Evolutionary conservation across 2,113 vertebrate species (phyloP).

Genomic region (Paradoxurus hermaphroditus): DNA sequence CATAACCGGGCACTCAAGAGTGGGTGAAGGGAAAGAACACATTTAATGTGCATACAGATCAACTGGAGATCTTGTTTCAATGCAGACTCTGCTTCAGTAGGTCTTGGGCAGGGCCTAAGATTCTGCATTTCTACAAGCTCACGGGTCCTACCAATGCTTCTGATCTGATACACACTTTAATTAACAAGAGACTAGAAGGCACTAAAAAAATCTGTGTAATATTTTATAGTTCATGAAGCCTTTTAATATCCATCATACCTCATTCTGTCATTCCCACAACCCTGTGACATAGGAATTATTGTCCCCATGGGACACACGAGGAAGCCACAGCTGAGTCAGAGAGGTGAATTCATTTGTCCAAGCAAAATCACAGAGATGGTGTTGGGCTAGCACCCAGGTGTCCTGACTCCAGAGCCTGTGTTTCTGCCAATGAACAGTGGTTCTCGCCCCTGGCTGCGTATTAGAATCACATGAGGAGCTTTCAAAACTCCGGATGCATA

Average conservation of each 20-base stretch:
- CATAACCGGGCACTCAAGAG: not conserved
- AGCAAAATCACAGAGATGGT: not conserved
- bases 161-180: slow-evolving; percentile 8
- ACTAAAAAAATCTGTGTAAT: not conserved
- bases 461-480: not conserved
- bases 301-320: not conserved
- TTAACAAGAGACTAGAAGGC: slow-evolving; percentile 21
- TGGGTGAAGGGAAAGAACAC: not conserved
- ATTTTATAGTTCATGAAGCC: slow-evolving; percentile 12
- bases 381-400: not conserved
- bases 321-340: slow-evolving; percentile 28
- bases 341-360: not conserved
- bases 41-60: not conserved
- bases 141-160: not conserved
- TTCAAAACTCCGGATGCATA: not conserved
- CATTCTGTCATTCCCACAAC: not conserved
- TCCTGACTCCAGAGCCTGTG: not conserved
- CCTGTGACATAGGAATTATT: not conserved
- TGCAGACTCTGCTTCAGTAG: not conserved
- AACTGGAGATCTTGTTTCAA: not conserved
- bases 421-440: not conserved
- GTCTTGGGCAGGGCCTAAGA: not conserved
- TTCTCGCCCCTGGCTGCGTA: not conserved
- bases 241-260: not conserved
- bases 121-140: not conserved